Evolutionary conservation across 1,140 invertebrate genomes (phyloP), one percentile per base, ranked within the genome.

Genomic region (Heliconius eleuchia): DNA sequence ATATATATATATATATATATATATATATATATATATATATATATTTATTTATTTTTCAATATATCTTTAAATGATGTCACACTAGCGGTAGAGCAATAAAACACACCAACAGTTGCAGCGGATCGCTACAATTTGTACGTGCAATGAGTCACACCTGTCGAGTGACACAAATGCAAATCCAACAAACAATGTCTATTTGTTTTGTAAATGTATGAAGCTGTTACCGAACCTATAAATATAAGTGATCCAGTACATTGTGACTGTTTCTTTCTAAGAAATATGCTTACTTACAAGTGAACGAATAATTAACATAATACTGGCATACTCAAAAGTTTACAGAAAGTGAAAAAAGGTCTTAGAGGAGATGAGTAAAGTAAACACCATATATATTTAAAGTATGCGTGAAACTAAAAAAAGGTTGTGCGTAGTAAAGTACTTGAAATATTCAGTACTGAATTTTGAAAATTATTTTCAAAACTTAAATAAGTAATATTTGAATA

Each of bases 61-160:
- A 66, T 11, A 16, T n/a, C 55, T 50, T 19, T 23, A 57, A 57
- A 73, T 78, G 73, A 74, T 78, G 71, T 78, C 77, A 78, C 46
- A 2, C 55, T n/a, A 34, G 57, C 57, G 52, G 70, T 74, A 60
- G 27, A 18, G 39, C 39, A 74, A 78, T 78, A 78, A 73, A 78
- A 74, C 34, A 52, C 77, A 71, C 8, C 57, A 23, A 71, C 30
- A 19, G 42, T 37, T 23, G 71, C 13, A 70, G 77, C 72, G 52
- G 57, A 78, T 71, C 39, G 55, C 27, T 70, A 73, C 77, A 74
- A 78, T 74, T 78, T 50, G 72, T 78, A 78, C 42, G 57, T 74
- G 57, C 52, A 34, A 57, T 78, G 77, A 78, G 39, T 78, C 71
- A 60, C 39, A 46, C 27, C 52, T 18, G 74, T 37, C 74, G 74